Percentiles rank a stretch among this genome's conserved stretches.
These are phyloP conservation scores for Neoseiulus cucumeris DNA, from an alignment of 1,140 invertebrate genomes.

Conservation along the genomic window DNA sequence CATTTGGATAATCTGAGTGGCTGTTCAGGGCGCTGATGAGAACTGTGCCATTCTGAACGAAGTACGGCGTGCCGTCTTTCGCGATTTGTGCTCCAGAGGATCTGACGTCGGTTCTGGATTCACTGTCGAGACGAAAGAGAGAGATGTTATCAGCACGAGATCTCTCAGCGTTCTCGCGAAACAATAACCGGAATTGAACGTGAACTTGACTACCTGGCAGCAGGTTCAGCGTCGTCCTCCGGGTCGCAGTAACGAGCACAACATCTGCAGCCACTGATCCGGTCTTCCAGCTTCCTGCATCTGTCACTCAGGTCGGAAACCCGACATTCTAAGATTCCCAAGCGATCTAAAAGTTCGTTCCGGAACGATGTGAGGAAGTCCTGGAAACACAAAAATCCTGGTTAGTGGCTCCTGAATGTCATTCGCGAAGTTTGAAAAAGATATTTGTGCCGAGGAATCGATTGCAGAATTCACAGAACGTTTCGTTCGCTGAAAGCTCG, in stretches of 20 bases:
- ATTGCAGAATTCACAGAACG: too few species aligned
- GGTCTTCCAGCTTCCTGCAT: not conserved
- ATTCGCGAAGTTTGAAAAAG: too few species aligned
- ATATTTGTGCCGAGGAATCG: too few species aligned
- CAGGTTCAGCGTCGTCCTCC: not conserved
- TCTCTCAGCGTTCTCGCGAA: too few species aligned
- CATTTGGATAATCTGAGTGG: not conserved
- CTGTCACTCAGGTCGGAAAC: not conserved
- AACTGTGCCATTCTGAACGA: conserved; percentile 1
- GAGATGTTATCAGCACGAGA: too few species aligned
- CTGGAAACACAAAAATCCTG: too few species aligned
- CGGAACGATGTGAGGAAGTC: conserved; percentile 1
- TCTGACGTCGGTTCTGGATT: not conserved
- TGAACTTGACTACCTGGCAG: too few species aligned
- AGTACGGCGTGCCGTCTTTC: not conserved
- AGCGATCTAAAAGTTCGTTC: not conserved
- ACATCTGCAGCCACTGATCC: not conserved
- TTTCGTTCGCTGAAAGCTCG: too few species aligned
- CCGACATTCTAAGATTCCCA: not conserved
- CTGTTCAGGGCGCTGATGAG: not conserved
- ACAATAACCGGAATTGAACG: too few species aligned
- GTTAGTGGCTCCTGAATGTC: too few species aligned
- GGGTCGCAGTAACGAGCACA: conserved; percentile 8
- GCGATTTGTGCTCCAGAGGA: not conserved
- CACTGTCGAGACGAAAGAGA: not conserved